A percentile compares a stretch with the other conserved stretches of the same genome.
These are phyloP conservation scores for Pachymerium ferrugineum DNA, from an alignment of 2,888 invertebrate species.

Conservation along the genomic window DNA sequence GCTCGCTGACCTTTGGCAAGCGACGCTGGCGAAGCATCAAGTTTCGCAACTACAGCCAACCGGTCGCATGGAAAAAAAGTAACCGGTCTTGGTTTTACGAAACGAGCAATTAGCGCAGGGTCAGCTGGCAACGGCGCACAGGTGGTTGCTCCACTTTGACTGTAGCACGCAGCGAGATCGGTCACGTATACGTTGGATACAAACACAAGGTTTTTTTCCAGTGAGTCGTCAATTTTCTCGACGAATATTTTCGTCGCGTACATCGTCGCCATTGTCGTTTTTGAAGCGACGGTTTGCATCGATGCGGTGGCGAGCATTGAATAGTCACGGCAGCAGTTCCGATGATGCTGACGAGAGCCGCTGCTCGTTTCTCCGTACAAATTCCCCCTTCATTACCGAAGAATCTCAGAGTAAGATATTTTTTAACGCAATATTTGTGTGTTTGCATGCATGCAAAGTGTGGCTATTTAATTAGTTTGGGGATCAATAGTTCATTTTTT, in stretches of 20 bases:
- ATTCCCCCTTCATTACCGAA: not conserved
- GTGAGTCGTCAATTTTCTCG: too few species aligned
- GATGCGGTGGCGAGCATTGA: not conserved
- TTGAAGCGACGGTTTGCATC: too few species aligned
- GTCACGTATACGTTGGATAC: too few species aligned
- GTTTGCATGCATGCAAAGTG: too few species aligned
- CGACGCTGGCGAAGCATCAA: not conserved
- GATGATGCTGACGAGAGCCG: not conserved
- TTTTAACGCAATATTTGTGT: too few species aligned
- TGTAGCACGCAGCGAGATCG: not conserved
- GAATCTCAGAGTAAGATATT: not conserved
- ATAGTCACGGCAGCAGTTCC: not conserved
- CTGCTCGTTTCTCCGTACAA: not conserved
- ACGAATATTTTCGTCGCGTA: not conserved
- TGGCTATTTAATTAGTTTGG: too few species aligned
- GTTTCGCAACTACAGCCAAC: not conserved
- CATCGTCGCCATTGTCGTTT: not conserved
- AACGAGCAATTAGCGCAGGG: constrained; percentile 1
- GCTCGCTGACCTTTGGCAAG: not conserved
- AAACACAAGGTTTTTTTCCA: too few species aligned
- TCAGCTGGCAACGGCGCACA: constrained; percentile 8
- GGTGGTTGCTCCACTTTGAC: constrained; percentile 13
- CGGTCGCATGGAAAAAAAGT: not conserved
- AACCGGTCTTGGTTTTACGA: not conserved
- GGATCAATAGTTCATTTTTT: too few species aligned